Evolutionary conservation across 2,888 invertebrate genomes (phyloP), one percentile per base, ranked within the genome.

Genomic region (Beris chalybata): DNA sequence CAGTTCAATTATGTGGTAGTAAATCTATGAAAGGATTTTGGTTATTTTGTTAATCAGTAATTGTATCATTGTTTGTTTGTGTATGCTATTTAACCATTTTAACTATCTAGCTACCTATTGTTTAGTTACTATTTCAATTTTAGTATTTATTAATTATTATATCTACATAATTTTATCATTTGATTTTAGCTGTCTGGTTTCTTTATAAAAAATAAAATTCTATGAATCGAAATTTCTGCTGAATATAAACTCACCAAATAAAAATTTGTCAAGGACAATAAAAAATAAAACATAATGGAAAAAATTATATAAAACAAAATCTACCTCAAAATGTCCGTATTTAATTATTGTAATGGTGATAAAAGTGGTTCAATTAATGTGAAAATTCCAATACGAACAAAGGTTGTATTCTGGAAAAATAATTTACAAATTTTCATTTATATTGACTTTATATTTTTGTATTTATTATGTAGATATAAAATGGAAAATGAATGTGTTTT

Each of bases 291-390:
- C 22, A 22, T 3, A 22, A 22, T 22, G 22, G 22, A 22, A 22
- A n/a, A 58, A 45, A 45, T 5, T 52, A 54, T 13, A 48, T 38
- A 31, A 11, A 54, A 22, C 22, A 22, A 30, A 45, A 5, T 45
- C 54, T 54, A 54, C 53, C 53, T 64, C 58, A 70, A 70, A 38
- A 68, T 67, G 54, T 72, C 71, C 71, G 71, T 61, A 68, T 68
- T 71, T 64, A 70, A 69, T 64, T 70, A 69, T 70, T 73, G 70
- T 56, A 72, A 65, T 61, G 74, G 74, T 54, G 73, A 70, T 67
- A 74, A 72, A 63, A 74, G 71, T 71, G 74, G 73, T 72, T 73
- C 73, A 63, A 74, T 73, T 59, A 74, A 71, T 68, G 74, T 72
- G 71, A 74, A 74, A 64, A 74, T 71, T 72, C 74, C 74, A 72